Base-by-base conservation (phyloP, 2,888 invertebrate species). In the Eupithecia tripunctaria region DNA sequence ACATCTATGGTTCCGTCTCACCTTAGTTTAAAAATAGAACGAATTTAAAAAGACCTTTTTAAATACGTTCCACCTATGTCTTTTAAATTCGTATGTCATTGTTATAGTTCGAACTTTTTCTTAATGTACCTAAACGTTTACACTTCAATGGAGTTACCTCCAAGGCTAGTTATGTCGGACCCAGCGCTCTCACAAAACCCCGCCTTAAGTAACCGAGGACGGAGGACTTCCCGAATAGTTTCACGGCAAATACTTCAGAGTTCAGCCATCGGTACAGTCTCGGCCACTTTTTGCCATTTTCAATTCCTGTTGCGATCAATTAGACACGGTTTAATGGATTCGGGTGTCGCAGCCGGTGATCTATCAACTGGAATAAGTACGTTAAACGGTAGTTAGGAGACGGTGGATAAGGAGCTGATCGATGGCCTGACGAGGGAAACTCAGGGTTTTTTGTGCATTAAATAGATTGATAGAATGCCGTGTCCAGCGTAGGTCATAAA, bases 241-340 rank as follows among this genome's bases (percentile, higher is more conserved):
- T 81, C 72, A 81, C 81, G 79, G 79, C 79, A 79, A 86, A 82
- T 84, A 83, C 79, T 84, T 82, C 74, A 78, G 78, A 83, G 78
- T 84, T 82, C 74, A 78, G 78, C 73, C 73, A 75, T 78, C 74
- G 71, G 68, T 70, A 72, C 64, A 25, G 74, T 74, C 77, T 74
- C 76, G 74, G 76, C 77, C 81, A 86, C 85, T 92, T 91, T 92
- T 92, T 90, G 89, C 91, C 86, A 82, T 88, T 91, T 92, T 92
- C 91, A 92, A 91, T 92, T 90, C 85, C 80, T 83, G 78, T 80
- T 82, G 84, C 90, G 89, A 93, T 93, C 93, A 93, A 93, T 93
- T 94, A 92, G 89, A 90, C 86, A 89, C 86, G 91, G 87, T 91
- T 91, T 91, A 92, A 92, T 92, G 93, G 93, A 91, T 91, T 90